phyloP scores from a whole-genome alignment of 2,888 invertebrate species.

The Leptinotarsa tumamoca region DNA sequence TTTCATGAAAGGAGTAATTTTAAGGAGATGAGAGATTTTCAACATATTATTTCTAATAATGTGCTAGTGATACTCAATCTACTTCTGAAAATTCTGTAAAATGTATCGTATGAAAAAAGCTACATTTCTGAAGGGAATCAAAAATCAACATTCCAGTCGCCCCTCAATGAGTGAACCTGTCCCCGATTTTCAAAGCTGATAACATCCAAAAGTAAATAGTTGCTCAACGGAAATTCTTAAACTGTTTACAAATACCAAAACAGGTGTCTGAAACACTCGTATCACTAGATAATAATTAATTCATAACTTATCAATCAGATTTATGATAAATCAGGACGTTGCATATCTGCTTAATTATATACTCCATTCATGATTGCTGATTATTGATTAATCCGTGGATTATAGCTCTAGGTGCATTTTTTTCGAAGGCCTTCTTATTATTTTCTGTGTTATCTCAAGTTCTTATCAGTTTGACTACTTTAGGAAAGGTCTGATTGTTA shows the following conservation, averaged over 20 bases:
- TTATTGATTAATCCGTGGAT: conserved; percentile 40
- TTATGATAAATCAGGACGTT: conserved; percentile 38
- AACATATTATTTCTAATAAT: too few species aligned
- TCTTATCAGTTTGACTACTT: conserved; percentile 5
- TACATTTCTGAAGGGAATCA: too few species aligned
- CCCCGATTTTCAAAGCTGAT: neutral
- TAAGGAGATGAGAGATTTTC: too few species aligned
- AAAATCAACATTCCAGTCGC: neutral
- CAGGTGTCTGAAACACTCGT: conserved; percentile 38
- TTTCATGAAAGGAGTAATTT: too few species aligned
- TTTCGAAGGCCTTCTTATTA: conserved; percentile 25
- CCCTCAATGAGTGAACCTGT: conserved; percentile 34
- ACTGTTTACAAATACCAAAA: conserved; percentile 27
- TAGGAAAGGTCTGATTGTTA: conserved; percentile 1
- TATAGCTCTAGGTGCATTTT: conserved; percentile 36
- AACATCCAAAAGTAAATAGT: conserved; percentile 29
- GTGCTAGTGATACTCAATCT: too few species aligned
- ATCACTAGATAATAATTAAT: conserved; percentile 41
- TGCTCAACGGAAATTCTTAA: conserved; percentile 23
- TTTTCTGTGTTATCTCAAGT: conserved; percentile 17
- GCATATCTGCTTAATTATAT: conserved; percentile 38
- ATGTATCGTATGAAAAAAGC: too few species aligned
- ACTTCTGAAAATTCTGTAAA: too few species aligned
- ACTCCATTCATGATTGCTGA: conserved; percentile 35
- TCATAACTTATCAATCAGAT: conserved; percentile 41